Percentiles rank a stretch among this genome's conserved stretches.
Evolutionary conservation across 2,888 invertebrate species (phyloP).

Genomic region (Scaptomyza parva): DNA sequence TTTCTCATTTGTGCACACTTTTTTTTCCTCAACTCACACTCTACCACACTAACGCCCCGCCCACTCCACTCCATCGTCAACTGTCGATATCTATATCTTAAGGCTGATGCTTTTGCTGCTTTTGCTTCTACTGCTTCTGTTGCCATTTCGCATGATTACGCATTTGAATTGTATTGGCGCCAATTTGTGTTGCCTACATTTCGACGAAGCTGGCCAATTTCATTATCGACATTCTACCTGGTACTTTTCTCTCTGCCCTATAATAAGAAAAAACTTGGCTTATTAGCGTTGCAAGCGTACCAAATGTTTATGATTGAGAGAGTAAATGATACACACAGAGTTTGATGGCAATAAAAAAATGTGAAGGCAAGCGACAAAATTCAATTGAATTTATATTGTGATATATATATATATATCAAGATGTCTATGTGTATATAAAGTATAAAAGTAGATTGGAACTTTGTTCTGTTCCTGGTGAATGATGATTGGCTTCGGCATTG

Average conservation of each 20-base stretch:
- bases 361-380: slow-evolving; percentile 46
- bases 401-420: slow-evolving; percentile 4
- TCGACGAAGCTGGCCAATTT: slow-evolving; percentile 43
- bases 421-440: neutral
- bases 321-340: slow-evolving; percentile 11
- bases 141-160: slow-evolving; percentile 72
- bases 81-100: slow-evolving; percentile 21
- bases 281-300: slow-evolving; percentile 40
- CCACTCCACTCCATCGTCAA: neutral
- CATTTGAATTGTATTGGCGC: slow-evolving; percentile 71
- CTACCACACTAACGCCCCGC: too few species aligned
- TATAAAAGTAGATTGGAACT: slow-evolving; percentile 58
- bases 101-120: slow-evolving; percentile 14
- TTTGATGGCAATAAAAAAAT: slow-evolving; percentile 41
- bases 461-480: slow-evolving; percentile 55
- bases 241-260: slow-evolving; percentile 1
- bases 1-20: slow-evolving; percentile 74
- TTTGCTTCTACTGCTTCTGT: slow-evolving; percentile 16
- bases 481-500: slow-evolving; percentile 68
- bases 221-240: slow-evolving; percentile 53
- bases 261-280: slow-evolving; percentile 39
- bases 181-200: slow-evolving; percentile 38
- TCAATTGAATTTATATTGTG: slow-evolving; percentile 61
- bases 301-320: slow-evolving; percentile 39
- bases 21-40: slow-evolving; percentile 1